Percentiles rank a stretch among this genome's conserved stretches.
Conservation (phyloP, 2,113 vertebrate genomes). For the Bolborhynchus lineola region DNA sequence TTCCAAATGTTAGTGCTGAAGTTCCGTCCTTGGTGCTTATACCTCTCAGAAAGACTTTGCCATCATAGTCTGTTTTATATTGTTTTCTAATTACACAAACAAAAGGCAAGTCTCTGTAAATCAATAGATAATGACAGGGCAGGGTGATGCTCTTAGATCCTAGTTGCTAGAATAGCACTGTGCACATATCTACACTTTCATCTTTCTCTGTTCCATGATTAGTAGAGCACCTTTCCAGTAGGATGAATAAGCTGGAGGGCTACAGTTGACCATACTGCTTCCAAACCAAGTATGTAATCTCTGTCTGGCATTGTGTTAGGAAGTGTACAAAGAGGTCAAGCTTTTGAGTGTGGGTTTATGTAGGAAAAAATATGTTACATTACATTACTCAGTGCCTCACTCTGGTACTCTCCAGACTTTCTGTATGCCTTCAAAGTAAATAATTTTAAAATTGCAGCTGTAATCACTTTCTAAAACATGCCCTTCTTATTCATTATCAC, state of each 20-base stretch:
- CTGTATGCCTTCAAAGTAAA: background rate
- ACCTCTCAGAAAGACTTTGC: background rate
- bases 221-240: background rate
- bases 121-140: background rate
- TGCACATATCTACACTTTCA: background rate
- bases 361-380: background rate
- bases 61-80: background rate
- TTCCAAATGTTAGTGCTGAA: slow-evolving; percentile 14
- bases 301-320: background rate
- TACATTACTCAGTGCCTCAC: background rate
- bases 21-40: background rate
- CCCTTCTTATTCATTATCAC: background rate
- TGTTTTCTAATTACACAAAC: background rate
- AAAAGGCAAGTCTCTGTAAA: background rate
- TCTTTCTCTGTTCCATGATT: background rate
- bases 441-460: background rate
- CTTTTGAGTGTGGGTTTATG: background rate
- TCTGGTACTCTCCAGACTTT: background rate
- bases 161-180: background rate
- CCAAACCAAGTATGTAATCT: background rate
- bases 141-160: background rate
- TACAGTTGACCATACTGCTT: background rate
- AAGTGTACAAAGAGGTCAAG: background rate
- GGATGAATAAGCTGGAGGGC: background rate
- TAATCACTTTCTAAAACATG: background rate